Base-by-base conservation (phyloP, 92 coral and sea anemone species). In the Blastomussa wellsi region DNA sequence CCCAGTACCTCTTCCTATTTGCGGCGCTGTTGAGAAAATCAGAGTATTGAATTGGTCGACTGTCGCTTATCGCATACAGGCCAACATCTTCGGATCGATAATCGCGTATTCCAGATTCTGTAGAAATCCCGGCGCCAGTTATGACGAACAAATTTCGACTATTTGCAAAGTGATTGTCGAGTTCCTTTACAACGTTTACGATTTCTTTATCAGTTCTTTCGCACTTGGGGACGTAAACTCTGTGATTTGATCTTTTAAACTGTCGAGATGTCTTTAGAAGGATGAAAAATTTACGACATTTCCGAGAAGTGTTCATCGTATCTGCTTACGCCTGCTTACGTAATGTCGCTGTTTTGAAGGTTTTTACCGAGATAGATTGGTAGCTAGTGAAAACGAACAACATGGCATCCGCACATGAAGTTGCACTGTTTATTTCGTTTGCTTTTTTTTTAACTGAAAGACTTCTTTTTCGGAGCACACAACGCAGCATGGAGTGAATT, bases 51-150 rank as follows among this genome's bases (percentile, higher is more conserved):
- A 97, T 92, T 16, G 99, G 99, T 20, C 99, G 92, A 37, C 86
- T 86, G 0, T 87, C 91, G 80, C 89, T 88, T 33, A 97, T 66
- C 12, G 98, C 93, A 32, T 97, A 97, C 33, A 97, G 78, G 14
- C 99, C 99, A 24, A 94, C 98, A 52, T 92, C 94, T 86, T 93
- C 97, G 24, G 99, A 97, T 29, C 99, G 85, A 70, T 97, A 97
- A 72, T 97, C 99, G 9, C 99, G 88, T 35, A 97, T 93, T 14
- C 99, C 99, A 19, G 99, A 97, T 82, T 97, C 99, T 0, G 99
- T 97, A 1, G 99, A 97, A 31, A 97, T 87, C 2, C 99, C 99
- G 1, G 99, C 99, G 17, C 99, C 99, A 6, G 99, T 94, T 51
- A 97, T 44, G 2, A 97, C 99, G 76, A 97, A 93, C 39, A 97